Base-by-base conservation (phyloP, 2,888 invertebrate species). In the Tanytarsus gracilentus region DNA sequence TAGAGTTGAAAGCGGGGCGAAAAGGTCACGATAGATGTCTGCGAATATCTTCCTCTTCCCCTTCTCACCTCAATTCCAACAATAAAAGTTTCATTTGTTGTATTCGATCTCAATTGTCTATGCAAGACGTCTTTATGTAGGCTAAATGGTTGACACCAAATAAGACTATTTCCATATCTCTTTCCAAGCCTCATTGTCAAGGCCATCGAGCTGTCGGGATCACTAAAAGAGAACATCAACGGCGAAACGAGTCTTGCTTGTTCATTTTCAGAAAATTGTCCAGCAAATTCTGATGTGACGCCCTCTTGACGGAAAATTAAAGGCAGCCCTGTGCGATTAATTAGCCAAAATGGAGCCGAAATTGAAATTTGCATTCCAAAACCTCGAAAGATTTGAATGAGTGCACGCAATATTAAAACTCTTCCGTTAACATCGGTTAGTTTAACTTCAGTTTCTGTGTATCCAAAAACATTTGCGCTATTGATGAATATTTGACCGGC, bases 271-370 rank as follows among this genome's bases (percentile, higher is more conserved):
- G 85, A 85, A 71, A 88, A 90, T 76, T 97, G 97, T 2, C 96
- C 97, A 6, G 90, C 88, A 63, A 88, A 85, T 67, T 85, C 86
- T 25, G 76, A 70, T 9, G 80, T 79, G 11, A 84, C 82, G 1
- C 90, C 89, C 71, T 92, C 94, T 74, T 97, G 96, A 66, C 87
- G 84, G 73, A 96, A 94, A 60, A 99, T 86, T 63, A 99, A 76
- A n/a, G 98, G 97, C 63, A 99, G 76, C 0, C 97, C 97, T 5
- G 95, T 89, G 73, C 90, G 89, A 77, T 99, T 98, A 62, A 98
- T 84, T 65, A 99, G 82, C 97, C 97, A 98, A 76, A 87, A 95
- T 2, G 91, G 88, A 2, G 90, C 88, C 52, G 85, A 86, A 25
- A 96, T 78, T 18, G 82, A 82, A 48, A 82, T 85, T 77, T 78